phyloP scores from a whole-genome alignment of 1,140 invertebrate species.

The Lysiphlebus fabarum region DNA sequence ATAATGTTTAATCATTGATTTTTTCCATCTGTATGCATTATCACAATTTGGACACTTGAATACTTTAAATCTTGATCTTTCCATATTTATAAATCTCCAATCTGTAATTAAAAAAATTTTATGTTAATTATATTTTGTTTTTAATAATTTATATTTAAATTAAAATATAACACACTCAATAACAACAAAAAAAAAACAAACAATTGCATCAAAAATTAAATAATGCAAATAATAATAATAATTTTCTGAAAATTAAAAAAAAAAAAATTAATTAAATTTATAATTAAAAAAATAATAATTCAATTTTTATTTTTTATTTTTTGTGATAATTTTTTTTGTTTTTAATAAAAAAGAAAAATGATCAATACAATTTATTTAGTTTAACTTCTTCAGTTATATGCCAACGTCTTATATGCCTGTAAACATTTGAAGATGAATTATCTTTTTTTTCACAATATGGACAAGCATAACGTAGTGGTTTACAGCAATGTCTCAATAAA shows the following conservation, averaged over 20 bases:
- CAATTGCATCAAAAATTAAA: no score
- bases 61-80: neutral
- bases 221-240: no score
- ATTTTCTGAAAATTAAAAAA: no score
- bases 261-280: no score
- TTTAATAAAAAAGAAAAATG: no score
- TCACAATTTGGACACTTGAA: slow-evolving; percentile 12
- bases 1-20: slow-evolving; percentile 8
- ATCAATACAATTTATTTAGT: slow-evolving; percentile 36
- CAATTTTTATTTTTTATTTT: no score
- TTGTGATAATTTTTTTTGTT: no score
- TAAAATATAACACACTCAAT: no score
- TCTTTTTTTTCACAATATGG: slow-evolving; percentile 46
- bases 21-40: slow-evolving; percentile 11
- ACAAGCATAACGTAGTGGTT: slow-evolving; percentile 46
- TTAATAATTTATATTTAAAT: no score
- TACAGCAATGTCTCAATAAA: slow-evolving; percentile 45
- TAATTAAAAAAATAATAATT: no score
- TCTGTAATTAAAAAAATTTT: slow-evolving; percentile 11
- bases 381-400: slow-evolving; percentile 35
- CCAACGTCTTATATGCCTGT: slow-evolving; percentile 50
- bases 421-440: slow-evolving; percentile 44
- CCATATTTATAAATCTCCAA: neutral
- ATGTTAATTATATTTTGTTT: neutral
- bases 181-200: no score